Evolutionary conservation across 2,797 vertebrate species (phyloP).

Genomic region (Lemur catta): DNA sequence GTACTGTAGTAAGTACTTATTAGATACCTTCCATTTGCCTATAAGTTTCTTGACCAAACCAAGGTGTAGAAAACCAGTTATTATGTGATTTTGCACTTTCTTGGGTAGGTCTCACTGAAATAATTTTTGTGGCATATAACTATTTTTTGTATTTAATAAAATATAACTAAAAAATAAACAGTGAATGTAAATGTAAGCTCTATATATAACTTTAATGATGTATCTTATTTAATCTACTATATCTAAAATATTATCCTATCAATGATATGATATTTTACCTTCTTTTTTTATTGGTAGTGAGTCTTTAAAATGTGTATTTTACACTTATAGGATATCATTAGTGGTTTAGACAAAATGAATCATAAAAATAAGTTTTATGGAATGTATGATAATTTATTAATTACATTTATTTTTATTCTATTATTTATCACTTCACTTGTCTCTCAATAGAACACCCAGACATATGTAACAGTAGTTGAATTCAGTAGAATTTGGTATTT

Average conservation of each 20-base stretch:
- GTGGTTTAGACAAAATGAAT: not conserved
- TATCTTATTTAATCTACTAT: not conserved
- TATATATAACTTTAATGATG: not conserved
- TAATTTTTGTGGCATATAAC: not conserved
- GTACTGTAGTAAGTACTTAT: not conserved
- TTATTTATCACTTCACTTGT: not conserved
- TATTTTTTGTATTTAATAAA: conserved; percentile 49
- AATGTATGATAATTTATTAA: not conserved
- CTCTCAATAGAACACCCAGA: not conserved
- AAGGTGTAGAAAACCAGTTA: not conserved
- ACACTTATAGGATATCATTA: not conserved
- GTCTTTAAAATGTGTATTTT: not conserved
- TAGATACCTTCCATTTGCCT: not conserved
- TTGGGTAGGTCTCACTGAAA: not conserved
- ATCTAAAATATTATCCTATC: not conserved
- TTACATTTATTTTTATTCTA: not conserved
- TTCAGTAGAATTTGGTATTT: not conserved
- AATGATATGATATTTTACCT: not conserved
- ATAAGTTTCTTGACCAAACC: not conserved
- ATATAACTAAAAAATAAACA: no score
- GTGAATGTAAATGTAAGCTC: not conserved
- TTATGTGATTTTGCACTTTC: conserved; percentile 13
- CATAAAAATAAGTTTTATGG: not conserved
- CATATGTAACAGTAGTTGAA: not conserved
- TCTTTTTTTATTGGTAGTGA: not conserved